Evolutionary conservation across 2,888 invertebrate genomes (phyloP), one percentile per base, ranked within the genome.

Genomic region (Elegia similella): DNA sequence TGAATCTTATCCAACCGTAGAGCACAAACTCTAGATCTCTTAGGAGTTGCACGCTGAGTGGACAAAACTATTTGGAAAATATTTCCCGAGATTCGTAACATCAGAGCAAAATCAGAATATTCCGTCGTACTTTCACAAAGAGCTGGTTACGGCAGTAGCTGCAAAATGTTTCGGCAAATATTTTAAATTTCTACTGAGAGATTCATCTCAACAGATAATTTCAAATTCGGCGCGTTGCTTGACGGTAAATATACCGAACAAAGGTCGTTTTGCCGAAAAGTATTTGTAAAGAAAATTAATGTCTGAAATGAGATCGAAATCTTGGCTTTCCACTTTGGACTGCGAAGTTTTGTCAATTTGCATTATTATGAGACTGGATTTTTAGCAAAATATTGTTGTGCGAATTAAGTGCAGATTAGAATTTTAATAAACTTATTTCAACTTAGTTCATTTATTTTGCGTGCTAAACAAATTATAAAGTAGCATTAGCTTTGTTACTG

Each of bases 281-380:
- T 72, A 75, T 74, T 75, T 72, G 67, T 65, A 60, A 69, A 69
- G 68, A 72, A 75, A 75, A 74, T 72, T 74, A 74, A 73, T 75
- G 70, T 67, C 69, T 71, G 68, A 72, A 73, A 71, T 69, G 63
- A 56, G 56, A 75, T 75, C 64, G 66, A 66, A 72, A 75, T 73
- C 75, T 70, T 70, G 65, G 69, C 70, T 71, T 69, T 66, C 62
- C 59, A 56, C 56, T 60, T 58, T 55, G 63, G 60, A 60, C 59
- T 60, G 59, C 52, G 52, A 60, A 62, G 63, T 64, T 55, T 59
- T 61, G 65, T 67, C 63, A 72, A 72, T 70, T 73, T 70, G 66
- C 67, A 72, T 73, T 69, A 69, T 63, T 59, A 68, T 68, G 66
- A 60, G 63, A 57, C 60, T 61, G 32, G 58, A 65, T 64, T 68